Evolutionary conservation across 2,888 invertebrate species (phyloP).

Genomic region (Sericinus montela): DNA sequence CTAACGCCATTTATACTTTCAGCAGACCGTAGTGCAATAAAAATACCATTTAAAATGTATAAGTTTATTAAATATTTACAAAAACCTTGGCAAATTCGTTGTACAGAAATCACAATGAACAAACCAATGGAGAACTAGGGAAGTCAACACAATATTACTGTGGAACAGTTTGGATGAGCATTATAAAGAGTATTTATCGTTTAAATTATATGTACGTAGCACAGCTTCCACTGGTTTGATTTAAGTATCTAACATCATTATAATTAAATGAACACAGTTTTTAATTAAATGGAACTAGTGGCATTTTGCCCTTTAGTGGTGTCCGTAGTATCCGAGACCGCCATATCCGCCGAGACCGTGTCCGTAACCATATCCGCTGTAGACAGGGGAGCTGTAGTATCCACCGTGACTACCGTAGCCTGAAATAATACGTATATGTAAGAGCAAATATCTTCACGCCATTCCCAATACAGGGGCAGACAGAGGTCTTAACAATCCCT

Average conservation of each 20-base stretch:
- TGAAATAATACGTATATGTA: too few species aligned
- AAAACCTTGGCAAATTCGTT: conserved; percentile 41
- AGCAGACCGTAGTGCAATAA: background rate
- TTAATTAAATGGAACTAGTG: background rate
- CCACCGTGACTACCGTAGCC: conserved; percentile 22
- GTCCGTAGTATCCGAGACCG: conserved; percentile 31
- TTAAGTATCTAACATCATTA: background rate
- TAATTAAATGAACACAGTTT: conserved; percentile 21
- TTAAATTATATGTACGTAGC: too few species aligned
- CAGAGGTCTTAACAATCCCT: too few species aligned
- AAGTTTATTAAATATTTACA: conserved; percentile 54
- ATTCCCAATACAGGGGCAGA: too few species aligned
- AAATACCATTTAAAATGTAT: conserved; percentile 4
- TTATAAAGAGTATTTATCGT: background rate
- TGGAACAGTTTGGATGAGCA: background rate
- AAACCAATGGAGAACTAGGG: background rate
- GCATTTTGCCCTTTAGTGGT: conserved; percentile 37
- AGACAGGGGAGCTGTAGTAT: conserved; percentile 16
- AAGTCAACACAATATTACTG: background rate
- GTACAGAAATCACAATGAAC: conserved; percentile 31
- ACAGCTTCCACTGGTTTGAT: too few species aligned
- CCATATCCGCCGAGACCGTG: conserved; percentile 36
- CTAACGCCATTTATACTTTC: conserved; percentile 4
- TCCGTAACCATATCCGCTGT: conserved; percentile 33
- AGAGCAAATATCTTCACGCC: too few species aligned